Base-by-base conservation (phyloP, 2,797 vertebrate genomes). In the Cirrhinus molitorella region DNA sequence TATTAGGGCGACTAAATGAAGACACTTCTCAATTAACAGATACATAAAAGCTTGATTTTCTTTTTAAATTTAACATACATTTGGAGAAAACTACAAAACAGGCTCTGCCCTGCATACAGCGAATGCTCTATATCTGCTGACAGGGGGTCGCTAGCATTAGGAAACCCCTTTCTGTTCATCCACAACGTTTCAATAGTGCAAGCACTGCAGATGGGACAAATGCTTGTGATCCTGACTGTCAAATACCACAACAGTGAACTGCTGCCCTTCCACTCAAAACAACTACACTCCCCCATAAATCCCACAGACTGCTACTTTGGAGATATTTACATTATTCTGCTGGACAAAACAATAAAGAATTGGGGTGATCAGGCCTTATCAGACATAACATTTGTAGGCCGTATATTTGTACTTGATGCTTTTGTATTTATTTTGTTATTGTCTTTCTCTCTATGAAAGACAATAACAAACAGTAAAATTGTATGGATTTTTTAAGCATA, bases 121-220 rank as follows among this genome's bases (percentile, higher is more conserved):
- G 16, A 13, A 17, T 16, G 0, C 40, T 51, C 28, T n/a, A 31
- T 53, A 73, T 55, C 31, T 88, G 88, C 88, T 88, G 88, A 91
- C 87, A 45, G 31, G 83, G 57, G 81, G 45, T 65, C 25, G 12
- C 43, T 49, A 45, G 81, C 87, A 34, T 89, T 75, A 79, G 63
- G 66, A 37, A 76, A 21, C 67, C 78, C 85, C 79, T 67, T 63
- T 83, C 76, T 81, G 85, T 75, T 74, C 74, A 82, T 65, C 34
- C 72, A 83, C 73, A 87, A 85, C 83, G 84, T 79, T 65, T 80
- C 37, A 49, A 61, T 71, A 43, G 63, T 85, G 59, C 79, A 63
- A 83, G 79, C 75, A 53, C 37, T 80, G 85, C 82, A 86, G 43
- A 88, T 63, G 51, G 59, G 63, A 82, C 79, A 86, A 88, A 86